Evolutionary conservation across 2,888 invertebrate genomes (phyloP), one percentile per base, ranked within the genome.

Genomic region (Mythimna impura): DNA sequence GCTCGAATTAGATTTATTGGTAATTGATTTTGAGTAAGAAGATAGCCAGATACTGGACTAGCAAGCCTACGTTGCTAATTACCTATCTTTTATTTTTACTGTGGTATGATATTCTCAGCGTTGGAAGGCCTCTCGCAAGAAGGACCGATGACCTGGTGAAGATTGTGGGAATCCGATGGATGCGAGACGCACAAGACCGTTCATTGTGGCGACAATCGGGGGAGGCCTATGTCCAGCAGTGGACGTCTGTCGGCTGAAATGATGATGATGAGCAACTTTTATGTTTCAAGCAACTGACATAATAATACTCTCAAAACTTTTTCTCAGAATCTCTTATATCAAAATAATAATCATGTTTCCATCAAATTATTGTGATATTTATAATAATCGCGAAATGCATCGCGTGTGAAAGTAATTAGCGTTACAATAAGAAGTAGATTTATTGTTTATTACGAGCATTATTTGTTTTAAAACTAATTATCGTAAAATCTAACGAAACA

Each of bases 391-490:
- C 36, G 30, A 71, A 61, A 66, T 71, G 20, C 30, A 79, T 82
- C 78, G 71, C 78, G 73, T 79, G 78, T 57, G 78, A 79, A 82
- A 78, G 50, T 62, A 71, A 65, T 77, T 63, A 66, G 50, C 12
- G 7, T 61, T 9, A 61, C 30, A 54, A 40, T 60, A 62, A 61
- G 36, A 60, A 47, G 47, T 12, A 14, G 20, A 20, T 55, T 61
- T 76, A 40, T 61, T 30, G 52, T 64, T 47, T 47, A 7, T 22
- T 12, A 60, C 2, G 10, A 66, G 20, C 6, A 36, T 47, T 71
- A 66, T 78, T 78, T 78, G 62, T 43, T 71, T 82, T 52, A 66
- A 10, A 64, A 17, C 7, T 6, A 40, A 50, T 54, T 6, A 63
- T 81, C 54, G 10, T 66, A 20, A 58, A 76, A 54, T 50, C 14